Evolutionary conservation across 2,113 vertebrate genomes (phyloP).

Genomic region (Rhabdomys dilectus): DNA sequence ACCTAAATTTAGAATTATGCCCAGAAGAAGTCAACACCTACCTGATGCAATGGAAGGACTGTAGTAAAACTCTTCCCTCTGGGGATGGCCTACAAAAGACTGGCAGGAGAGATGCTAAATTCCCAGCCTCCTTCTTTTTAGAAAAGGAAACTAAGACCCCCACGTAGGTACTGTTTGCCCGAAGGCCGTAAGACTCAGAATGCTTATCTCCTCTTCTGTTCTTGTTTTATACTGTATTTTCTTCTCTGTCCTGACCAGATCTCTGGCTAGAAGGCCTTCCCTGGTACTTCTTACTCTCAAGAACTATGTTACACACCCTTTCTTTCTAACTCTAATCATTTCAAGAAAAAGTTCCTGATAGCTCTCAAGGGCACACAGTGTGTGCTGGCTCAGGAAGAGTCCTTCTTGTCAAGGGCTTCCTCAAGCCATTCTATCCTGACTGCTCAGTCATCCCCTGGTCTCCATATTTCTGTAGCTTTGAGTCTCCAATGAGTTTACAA

Average conservation of each 20-base stretch:
- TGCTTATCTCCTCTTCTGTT: neutral
- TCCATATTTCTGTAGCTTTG: neutral
- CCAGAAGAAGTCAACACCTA: neutral
- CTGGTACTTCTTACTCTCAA: neutral
- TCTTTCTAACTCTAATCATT: neutral
- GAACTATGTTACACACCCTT: neutral
- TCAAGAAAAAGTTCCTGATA: neutral
- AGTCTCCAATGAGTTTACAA: neutral
- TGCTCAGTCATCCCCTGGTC: neutral
- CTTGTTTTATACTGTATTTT: accelerated
- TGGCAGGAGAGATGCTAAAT: neutral
- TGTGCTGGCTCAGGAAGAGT: accelerated
- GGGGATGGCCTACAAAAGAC: neutral
- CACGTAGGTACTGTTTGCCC: neutral
- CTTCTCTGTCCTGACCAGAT: neutral
- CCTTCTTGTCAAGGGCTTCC: neutral
- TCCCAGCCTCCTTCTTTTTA: neutral
- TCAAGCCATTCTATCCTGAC: neutral
- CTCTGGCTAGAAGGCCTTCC: neutral
- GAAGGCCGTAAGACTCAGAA: neutral
- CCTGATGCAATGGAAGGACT: no score
- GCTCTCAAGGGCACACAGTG: no score
- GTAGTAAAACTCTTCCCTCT: neutral
- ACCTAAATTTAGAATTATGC: neutral
- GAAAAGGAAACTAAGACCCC: neutral